phyloP scores from a whole-genome alignment of 2,888 invertebrate species.

The Drosophila melanosoma region DNA sequence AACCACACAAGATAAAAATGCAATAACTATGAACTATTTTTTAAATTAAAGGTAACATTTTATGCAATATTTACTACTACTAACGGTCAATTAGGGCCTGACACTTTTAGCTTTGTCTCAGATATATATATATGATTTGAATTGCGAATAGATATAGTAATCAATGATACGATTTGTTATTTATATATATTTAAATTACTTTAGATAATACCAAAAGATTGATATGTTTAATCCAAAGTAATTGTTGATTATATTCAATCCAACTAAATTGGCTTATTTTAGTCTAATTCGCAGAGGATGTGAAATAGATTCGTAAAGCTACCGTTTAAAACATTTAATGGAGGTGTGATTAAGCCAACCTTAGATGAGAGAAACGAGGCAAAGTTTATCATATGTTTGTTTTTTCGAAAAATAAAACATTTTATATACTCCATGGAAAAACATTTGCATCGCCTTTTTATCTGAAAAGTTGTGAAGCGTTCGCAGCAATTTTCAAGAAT shows the following conservation, averaged over 20 bases:
- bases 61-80: neutral
- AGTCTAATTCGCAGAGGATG: neutral
- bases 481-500: slow-evolving; percentile 7
- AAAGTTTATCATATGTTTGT: neutral
- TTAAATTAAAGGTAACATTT: slow-evolving; percentile 7
- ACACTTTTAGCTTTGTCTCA: neutral
- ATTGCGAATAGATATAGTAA: neutral
- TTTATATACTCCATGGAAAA: neutral
- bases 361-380: neutral
- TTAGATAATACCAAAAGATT: neutral
- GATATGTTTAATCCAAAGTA: neutral
- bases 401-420: neutral
- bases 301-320: neutral
- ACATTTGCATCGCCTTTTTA: slow-evolving; percentile 12
- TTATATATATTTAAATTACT: neutral
- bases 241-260: neutral
- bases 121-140: neutral
- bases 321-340: neutral
- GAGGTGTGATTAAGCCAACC: neutral
- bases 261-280: too few species aligned
- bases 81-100: neutral
- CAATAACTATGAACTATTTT: slow-evolving; percentile 44
- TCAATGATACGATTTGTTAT: neutral
- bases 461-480: slow-evolving; percentile 18
- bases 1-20: slow-evolving; percentile 36